These are phyloP conservation scores for Aleiodes leptofemur DNA, from an alignment of 2,888 invertebrate species.

Conservation along the genomic window DNA sequence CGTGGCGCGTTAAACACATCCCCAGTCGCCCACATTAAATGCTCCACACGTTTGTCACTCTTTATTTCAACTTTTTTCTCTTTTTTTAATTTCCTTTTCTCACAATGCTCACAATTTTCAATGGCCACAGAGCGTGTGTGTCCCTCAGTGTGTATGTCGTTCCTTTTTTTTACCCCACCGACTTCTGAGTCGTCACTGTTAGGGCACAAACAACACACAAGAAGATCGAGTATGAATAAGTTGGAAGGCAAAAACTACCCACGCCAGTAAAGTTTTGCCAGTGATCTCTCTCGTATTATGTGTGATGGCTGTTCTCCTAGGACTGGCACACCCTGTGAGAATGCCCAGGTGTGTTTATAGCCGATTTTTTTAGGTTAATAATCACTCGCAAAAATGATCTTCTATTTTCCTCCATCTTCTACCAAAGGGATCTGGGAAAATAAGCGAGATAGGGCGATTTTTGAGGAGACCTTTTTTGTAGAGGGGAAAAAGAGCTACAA, in stretches of 20 bases:
- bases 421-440: too few relatives aligned
- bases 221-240: conserved; percentile 42
- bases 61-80: conserved; percentile 18
- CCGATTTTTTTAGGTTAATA: neutral
- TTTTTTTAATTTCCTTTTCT: neutral
- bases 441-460: too few relatives aligned
- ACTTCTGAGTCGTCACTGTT: conserved; percentile 36
- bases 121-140: conserved; percentile 45
- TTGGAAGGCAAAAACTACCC: conserved; percentile 36
- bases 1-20: conserved; percentile 8
- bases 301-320: neutral
- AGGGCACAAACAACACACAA: conserved; percentile 11
- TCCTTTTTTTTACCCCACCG: conserved; percentile 7
- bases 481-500: too few relatives aligned
- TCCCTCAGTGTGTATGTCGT: conserved; percentile 58
- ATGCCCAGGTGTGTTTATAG: conserved; percentile 19
- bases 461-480: too few relatives aligned
- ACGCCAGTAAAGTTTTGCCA: conserved; percentile 40
- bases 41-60: conserved; percentile 12
- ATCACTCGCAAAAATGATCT: too few relatives aligned
- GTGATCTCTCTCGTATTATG: conserved; percentile 2
- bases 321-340: conserved; percentile 24
- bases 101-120: conserved; percentile 56
- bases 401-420: too few relatives aligned
- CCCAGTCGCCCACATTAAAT: conserved; percentile 35